phyloP scores from a whole-genome alignment of 2,113 vertebrate species.

The Petrocephalus zakoni region DNA sequence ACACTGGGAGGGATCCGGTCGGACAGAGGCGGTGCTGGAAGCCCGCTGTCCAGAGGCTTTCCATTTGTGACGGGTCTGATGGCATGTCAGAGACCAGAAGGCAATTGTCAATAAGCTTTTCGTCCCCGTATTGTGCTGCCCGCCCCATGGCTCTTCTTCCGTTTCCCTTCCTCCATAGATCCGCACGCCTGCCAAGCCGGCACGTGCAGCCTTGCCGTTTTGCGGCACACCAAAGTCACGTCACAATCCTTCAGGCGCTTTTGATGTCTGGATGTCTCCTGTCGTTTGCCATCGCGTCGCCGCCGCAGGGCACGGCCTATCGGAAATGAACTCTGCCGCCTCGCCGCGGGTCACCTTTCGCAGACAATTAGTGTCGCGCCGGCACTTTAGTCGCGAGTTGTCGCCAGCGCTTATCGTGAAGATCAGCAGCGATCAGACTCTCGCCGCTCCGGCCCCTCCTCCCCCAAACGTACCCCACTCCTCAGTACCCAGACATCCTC shows the following conservation, averaged over 20 bases:
- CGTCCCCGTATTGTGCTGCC: slow-evolving; percentile 40
- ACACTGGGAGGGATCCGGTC: not conserved
- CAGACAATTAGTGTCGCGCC: slow-evolving; percentile 97
- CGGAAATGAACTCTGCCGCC: slow-evolving; percentile 86
- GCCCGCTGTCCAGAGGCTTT: slow-evolving; percentile 18
- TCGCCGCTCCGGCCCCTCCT: slow-evolving; percentile 31
- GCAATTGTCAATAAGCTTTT: slow-evolving; percentile 58
- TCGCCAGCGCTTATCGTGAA: slow-evolving; percentile 85
- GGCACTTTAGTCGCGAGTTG: slow-evolving; percentile 87
- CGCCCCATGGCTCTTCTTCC: slow-evolving; percentile 7
- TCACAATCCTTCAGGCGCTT: slow-evolving; percentile 61
- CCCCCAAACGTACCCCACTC: slow-evolving; percentile 5
- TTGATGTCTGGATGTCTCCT: slow-evolving; percentile 92
- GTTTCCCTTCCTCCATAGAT: slow-evolving; percentile 47
- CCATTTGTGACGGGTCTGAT: slow-evolving; percentile 33
- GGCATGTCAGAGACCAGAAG: slow-evolving; percentile 41
- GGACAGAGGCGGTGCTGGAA: slow-evolving; percentile 5
- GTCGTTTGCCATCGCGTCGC: slow-evolving; percentile 75
- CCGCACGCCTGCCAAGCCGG: slow-evolving; percentile 54
- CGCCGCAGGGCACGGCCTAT: slow-evolving; percentile 66
- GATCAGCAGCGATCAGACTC: slow-evolving; percentile 69
- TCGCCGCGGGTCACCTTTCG: slow-evolving; percentile 98
- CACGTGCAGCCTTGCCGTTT: slow-evolving; percentile 53
- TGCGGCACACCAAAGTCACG: slow-evolving; percentile 54
- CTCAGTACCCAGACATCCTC: not conserved